Base-by-base conservation (phyloP, 30 jellyfish, hydroid and myxozoan genomes). In the Nemopilema nomurai region DNA sequence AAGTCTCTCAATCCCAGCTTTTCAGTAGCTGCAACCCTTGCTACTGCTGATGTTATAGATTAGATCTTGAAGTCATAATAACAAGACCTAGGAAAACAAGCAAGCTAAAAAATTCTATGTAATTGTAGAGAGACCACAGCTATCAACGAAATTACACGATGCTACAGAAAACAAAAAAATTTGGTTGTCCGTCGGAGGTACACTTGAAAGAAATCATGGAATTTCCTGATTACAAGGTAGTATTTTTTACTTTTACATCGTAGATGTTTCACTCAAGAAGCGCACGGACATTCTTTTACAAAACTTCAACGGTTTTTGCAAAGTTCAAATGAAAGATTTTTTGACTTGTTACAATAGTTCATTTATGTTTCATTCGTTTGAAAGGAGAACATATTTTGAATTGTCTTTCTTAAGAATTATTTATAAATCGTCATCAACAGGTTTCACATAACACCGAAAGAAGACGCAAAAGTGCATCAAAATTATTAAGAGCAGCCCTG, bases 401-500 rank as follows among this genome's bases (percentile, higher is more conserved):
- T n/a, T n/a, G n/a, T n/a, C n/a, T n/a, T n/a, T n/a, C n/a, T n/a
- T n/a, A n/a, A n/a, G n/a, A n/a, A 41, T 41, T 6, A 41, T 41
- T 3, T 41, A 41, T 41, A 41, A 3, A 41, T 3, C 6, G 13
- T 41, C 6, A 41, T 41, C 57, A 41, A 41, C 57, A 41, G 57
- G 13, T 41, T 41, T 41, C 57, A 6, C 13, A 41, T 63, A 63
- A 63, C 73, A 63, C 73, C 30, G 73, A 63, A 63, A 63, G 73
- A 52, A 63, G 73, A 63, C 73, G 73, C 73, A 63, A 63, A 63
- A 6, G 18, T 63, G 7, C 73, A 18, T 63, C 73, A 63, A 63
- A 63, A 25, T 20, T 21, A 20, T 63, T 63, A 3, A 18, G 73
- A 63, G 73, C 28, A 63, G 67, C 67, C 16, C 21, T 65, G 30